These are phyloP conservation scores for Apocrypta bakeri DNA, from an alignment of 1,140 invertebrate species.

Conservation along the genomic window DNA sequence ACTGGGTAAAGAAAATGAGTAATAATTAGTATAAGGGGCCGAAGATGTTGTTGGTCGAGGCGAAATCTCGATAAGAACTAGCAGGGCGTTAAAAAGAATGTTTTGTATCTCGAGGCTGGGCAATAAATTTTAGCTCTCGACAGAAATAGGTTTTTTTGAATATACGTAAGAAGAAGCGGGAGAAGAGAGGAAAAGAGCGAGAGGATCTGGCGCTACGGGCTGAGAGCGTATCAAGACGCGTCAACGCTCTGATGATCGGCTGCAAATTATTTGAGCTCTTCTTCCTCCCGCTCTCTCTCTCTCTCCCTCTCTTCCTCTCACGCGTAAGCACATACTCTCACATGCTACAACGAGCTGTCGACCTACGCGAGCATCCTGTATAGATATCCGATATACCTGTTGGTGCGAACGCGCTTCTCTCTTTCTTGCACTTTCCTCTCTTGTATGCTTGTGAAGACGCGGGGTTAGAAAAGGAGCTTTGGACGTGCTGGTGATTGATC, in stretches of 20 bases:
- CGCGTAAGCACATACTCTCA: too few relatives aligned
- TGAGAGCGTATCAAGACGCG: conserved; percentile 31
- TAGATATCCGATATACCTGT: conserved; percentile 39
- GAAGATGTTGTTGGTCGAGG: conserved; percentile 20
- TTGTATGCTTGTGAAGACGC: not conserved
- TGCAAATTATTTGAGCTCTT: conserved; percentile 47
- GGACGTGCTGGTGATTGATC: conserved; percentile 38
- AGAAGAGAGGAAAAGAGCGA: not conserved
- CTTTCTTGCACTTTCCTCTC: conserved; percentile 17
- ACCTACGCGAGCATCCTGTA: conserved; percentile 10
- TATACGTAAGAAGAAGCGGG: not conserved
- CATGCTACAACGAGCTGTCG: not conserved
- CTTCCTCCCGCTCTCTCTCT: conserved; percentile 36
- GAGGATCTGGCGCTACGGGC: conserved; percentile 21
- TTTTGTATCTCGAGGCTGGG: conserved; percentile 37
- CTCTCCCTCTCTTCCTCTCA: conserved; percentile 28
- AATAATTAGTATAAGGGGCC: conserved; percentile 5
- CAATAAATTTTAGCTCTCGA: conserved; percentile 28
- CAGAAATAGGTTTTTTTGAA: conserved; percentile 38
- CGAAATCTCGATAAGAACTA: conserved; percentile 30
- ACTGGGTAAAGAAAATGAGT: conserved; percentile 12
- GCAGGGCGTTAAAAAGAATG: conserved; percentile 35
- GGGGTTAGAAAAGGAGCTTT: conserved; percentile 28
- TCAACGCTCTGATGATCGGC: conserved; percentile 37
- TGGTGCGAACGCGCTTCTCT: conserved; percentile 2